Base-by-base conservation (phyloP, 2,888 invertebrate species). In the Zeuzera pyrina region DNA sequence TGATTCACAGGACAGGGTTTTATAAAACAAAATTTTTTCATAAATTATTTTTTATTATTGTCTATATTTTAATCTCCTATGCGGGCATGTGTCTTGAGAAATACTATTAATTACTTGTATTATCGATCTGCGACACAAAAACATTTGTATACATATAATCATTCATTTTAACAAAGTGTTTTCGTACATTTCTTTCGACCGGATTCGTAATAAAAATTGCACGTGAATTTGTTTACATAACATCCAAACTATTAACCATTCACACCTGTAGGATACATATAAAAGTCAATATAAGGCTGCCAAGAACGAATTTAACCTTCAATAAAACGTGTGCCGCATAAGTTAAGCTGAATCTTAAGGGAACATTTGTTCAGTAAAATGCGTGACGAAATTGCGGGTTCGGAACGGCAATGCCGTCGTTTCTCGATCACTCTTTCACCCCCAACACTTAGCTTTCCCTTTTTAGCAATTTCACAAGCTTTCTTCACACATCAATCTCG, bases 391-490 rank as follows among this genome's bases (percentile, higher is more conserved):
- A 77, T 78, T 73, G 74, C 67, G 68, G 69, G 67, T 60, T 57
- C 43, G 52, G 52, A 50, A 50, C 60, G 47, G 51, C 57, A 55
- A 48, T 52, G 54, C 53, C 59, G 56, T 49, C 69, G 63, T 68
- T 79, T 71, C 64, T 67, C 78, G 74, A 79, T 81, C 76, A 67
- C 71, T 67, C 46, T 40, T 41, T 41, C 50, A 46, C 68, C 68
- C 70, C 57, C 57, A 61, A 76, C 78, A 81, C 79, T 81, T 79
- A 81, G 78, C 70, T 65, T 72, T 72, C 72, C 79, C 77, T 79
- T 79, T 81, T 79, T 72, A 77, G 73, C 78, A 81, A 79, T 79
- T 81, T 81, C 71, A 65, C 67, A 62, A 70, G 74, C 70, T 72
- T 73, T 72, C 66, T 72, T 68, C 67, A 69, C 70, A 77, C 79